phyloP scores from a whole-genome alignment of 2,888 invertebrate genomes.

The Oegoconia quadripuncta region DNA sequence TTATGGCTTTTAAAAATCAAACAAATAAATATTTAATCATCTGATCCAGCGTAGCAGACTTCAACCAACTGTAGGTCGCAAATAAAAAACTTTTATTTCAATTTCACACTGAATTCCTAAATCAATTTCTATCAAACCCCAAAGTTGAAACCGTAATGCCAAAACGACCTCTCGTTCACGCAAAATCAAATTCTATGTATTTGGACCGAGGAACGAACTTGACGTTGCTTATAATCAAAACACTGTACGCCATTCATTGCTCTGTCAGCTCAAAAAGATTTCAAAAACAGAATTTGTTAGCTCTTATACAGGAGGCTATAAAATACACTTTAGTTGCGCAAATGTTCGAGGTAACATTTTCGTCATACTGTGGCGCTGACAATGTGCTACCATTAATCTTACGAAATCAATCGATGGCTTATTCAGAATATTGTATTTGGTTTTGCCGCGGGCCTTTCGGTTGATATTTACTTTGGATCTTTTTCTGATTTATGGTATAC shows the following conservation, averaged over 20 bases:
- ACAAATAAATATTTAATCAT: slow-evolving; percentile 64
- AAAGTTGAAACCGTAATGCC: slow-evolving; percentile 20
- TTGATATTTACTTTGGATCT: slow-evolving; percentile 74
- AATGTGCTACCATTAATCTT: slow-evolving; percentile 78
- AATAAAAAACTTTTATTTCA: slow-evolving; percentile 62
- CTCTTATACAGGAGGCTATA: slow-evolving; percentile 49
- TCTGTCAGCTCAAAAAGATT: slow-evolving; percentile 54
- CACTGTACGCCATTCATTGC: slow-evolving; percentile 56
- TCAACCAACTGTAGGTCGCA: slow-evolving; percentile 38
- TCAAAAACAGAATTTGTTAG: slow-evolving; percentile 52
- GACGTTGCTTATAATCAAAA: slow-evolving; percentile 28
- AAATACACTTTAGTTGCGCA: slow-evolving; percentile 60
- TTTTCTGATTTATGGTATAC: slow-evolving; percentile 63
- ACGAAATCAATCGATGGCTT: slow-evolving; percentile 79
- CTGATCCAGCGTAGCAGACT: slow-evolving; percentile 49
- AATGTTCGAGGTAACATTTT: slow-evolving; percentile 46
- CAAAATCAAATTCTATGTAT: slow-evolving; percentile 25
- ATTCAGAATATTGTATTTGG: slow-evolving; percentile 78
- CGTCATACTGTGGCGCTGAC: slow-evolving; percentile 74
- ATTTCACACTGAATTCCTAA: slow-evolving; percentile 74
- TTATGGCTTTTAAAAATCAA: slow-evolving; percentile 52
- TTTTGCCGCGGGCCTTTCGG: slow-evolving; percentile 67
- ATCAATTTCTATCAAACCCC: slow-evolving; percentile 61
- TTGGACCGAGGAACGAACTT: slow-evolving; percentile 28
- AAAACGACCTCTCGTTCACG: slow-evolving; percentile 16